phyloP scores from a whole-genome alignment of 2,888 invertebrate species.

The Cantharis flavilabris region DNA sequence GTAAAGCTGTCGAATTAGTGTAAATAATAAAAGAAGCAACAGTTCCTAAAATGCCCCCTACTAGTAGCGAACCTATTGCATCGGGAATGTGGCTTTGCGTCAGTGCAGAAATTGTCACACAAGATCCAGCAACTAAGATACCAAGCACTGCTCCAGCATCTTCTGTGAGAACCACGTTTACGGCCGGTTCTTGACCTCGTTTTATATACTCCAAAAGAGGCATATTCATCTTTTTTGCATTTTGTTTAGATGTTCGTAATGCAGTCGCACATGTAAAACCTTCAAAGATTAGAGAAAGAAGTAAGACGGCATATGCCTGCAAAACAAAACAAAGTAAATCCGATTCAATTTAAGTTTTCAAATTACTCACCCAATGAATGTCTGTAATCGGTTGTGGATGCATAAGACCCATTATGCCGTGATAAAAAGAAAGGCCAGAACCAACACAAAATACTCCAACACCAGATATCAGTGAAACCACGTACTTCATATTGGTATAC shows the following conservation, averaged over 20 bases:
- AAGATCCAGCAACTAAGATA: constrained; percentile 78
- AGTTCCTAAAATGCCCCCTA: constrained; percentile 79
- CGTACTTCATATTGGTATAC: constrained; percentile 95
- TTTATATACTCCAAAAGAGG: constrained; percentile 42
- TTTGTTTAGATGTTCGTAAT: constrained; percentile 80
- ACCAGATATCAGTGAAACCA: constrained; percentile 95
- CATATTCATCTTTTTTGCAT: constrained; percentile 78
- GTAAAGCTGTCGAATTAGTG: constrained; percentile 91
- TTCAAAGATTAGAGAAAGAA: constrained; percentile 86
- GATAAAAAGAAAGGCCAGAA: constrained; percentile 92
- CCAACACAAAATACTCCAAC: constrained; percentile 99
- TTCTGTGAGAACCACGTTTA: constrained; percentile 96
- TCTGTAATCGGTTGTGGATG: constrained; percentile 82
- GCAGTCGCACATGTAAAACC: constrained; percentile 91
- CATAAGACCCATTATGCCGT: constrained; percentile 90
- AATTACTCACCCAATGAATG: constrained; percentile 76
- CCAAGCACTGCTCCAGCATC: constrained; percentile 95
- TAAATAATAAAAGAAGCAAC: constrained; percentile 96
- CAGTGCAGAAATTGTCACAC: constrained; percentile 84
- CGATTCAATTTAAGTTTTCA: not conserved
- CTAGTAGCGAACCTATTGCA: constrained; percentile 84
- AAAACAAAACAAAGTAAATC: constrained; percentile 32
- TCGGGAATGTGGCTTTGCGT: constrained; percentile 85
- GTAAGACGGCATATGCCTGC: constrained; percentile 87
- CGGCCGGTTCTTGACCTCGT: constrained; percentile 91